Evolutionary conservation across 2,797 vertebrate genomes (phyloP), one percentile per base, ranked within the genome.

Genomic region (Tapirus indicus): DNA sequence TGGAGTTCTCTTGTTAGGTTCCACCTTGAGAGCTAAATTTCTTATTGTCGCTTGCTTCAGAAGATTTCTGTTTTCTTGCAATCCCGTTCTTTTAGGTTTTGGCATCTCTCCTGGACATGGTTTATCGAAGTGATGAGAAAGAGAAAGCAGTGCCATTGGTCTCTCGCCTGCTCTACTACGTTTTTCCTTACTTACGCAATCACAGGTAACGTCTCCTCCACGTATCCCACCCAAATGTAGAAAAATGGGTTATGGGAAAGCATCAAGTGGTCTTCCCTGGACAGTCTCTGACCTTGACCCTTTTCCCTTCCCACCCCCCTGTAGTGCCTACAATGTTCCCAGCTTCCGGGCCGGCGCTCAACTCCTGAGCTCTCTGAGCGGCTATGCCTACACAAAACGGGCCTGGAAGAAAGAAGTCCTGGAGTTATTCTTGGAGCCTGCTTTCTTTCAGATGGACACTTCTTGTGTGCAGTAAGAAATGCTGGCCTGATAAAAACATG

Each of bases 391-490:
- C 75, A 99, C 99, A 75, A 99, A 99, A 96, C 98, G 99, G 56
- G 99, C 99, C 79, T 99, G 99, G 99, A 99, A 98, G 97, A 99
- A 99, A 95, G 99, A 99, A 94, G 99, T 99, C 88, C 99, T 99
- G 52, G 99, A 99, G 38, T 98, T 99, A 80, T 99, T 99, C 97
- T 99, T 99, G 99, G 99, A 99, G 97, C 99, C 99, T 0, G 98
- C 99, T n/a, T 99, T 99, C 98, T 99, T 99, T 98, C 99, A 99
- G 96, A 99, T 99, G 99, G 99, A 99, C 83, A 98, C 98, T 4
- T 99, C 99, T 11, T 99, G 99, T 98, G 97, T 98, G 96, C 99
- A 99, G 99, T 99, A 99, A 99, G 99, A 92, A 12, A 0, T 4
- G 82, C 58, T 2, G 1, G 23, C 54, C 44, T n/a, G 47, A 27